Percentiles rank a stretch among this genome's conserved stretches.
These are phyloP conservation scores for Condylura cristata DNA, from an alignment of 2,113 vertebrate species.

Conservation along the genomic window DNA sequence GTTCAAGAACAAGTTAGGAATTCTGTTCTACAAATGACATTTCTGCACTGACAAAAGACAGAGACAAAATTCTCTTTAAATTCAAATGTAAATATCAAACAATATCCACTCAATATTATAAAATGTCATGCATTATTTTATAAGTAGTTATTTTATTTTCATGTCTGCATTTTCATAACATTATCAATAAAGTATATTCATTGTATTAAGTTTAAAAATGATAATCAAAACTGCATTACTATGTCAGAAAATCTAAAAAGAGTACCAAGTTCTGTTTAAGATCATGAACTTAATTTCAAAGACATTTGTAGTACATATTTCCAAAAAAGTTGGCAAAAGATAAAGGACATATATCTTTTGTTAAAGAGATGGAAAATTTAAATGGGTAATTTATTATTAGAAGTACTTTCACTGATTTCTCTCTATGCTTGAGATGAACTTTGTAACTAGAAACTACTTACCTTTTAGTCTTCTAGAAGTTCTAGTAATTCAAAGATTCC, in stretches of 20 bases:
- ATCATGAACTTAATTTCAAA: neutral
- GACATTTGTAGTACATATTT: neutral
- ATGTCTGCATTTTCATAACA: constrained; percentile 1
- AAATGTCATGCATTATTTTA: neutral
- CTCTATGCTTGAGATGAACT: neutral
- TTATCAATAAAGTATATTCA: neutral
- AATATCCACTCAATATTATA: neutral
- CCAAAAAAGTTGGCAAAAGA: neutral
- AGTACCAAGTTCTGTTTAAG: constrained; percentile 49
- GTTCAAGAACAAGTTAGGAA: neutral
- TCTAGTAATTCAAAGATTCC: neutral
- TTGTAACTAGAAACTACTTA: too few species aligned
- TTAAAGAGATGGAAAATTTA: neutral
- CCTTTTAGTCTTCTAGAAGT: neutral
- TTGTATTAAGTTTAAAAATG: neutral
- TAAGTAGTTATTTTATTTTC: constrained; percentile 1
- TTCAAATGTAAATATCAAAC: neutral
- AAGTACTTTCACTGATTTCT: constrained; percentile 8
- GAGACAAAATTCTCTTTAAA: neutral
- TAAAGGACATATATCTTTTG: neutral
- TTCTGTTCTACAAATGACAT: neutral
- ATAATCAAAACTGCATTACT: constrained; percentile 21
- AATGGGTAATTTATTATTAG: constrained; percentile 42
- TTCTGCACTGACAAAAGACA: constrained; percentile 13
- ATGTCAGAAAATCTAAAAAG: constrained; percentile 37